These are phyloP conservation scores for Dissostichus mawsoni DNA, from an alignment of 2,113 vertebrate species.

Conservation along the genomic window DNA sequence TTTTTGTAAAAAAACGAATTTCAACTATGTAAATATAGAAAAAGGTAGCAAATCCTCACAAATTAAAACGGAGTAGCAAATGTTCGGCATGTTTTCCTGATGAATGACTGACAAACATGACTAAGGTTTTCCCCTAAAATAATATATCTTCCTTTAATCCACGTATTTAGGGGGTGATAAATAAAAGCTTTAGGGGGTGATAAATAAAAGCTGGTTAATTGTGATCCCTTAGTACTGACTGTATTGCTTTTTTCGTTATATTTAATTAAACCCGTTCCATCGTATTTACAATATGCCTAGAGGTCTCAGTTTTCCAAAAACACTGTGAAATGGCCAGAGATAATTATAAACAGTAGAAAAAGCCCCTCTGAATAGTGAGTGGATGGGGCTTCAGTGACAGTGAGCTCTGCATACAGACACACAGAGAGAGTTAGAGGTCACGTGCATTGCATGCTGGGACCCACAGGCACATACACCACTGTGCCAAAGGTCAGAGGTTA, in stretches of 20 bases:
- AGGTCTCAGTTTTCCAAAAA: slow-evolving; percentile 31
- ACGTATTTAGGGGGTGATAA: neutral
- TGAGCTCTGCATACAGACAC: slow-evolving; percentile 44
- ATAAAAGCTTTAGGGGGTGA: too few species aligned
- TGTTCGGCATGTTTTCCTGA: neutral
- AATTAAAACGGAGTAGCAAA: neutral
- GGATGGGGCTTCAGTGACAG: slow-evolving; percentile 31
- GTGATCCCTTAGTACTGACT: neutral
- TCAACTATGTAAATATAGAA: neutral
- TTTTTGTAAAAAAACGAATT: neutral
- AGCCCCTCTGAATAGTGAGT: slow-evolving; percentile 1
- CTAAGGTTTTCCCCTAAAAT: too few species aligned
- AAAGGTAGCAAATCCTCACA: neutral
- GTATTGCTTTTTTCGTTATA: neutral
- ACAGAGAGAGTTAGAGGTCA: slow-evolving; percentile 58
- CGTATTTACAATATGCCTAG: neutral
- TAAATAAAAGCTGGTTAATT: neutral
- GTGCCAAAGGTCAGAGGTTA: slow-evolving; percentile 78
- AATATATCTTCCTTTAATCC: neutral
- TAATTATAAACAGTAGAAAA: slow-evolving; percentile 23
- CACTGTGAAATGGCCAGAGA: slow-evolving; percentile 24
- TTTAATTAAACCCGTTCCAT: slow-evolving; percentile 11
- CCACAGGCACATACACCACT: slow-evolving; percentile 65
- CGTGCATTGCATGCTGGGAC: slow-evolving; percentile 63
- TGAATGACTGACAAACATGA: neutral